Base-by-base conservation (phyloP, 2,797 vertebrate species). In the Manis crassicaudata region DNA sequence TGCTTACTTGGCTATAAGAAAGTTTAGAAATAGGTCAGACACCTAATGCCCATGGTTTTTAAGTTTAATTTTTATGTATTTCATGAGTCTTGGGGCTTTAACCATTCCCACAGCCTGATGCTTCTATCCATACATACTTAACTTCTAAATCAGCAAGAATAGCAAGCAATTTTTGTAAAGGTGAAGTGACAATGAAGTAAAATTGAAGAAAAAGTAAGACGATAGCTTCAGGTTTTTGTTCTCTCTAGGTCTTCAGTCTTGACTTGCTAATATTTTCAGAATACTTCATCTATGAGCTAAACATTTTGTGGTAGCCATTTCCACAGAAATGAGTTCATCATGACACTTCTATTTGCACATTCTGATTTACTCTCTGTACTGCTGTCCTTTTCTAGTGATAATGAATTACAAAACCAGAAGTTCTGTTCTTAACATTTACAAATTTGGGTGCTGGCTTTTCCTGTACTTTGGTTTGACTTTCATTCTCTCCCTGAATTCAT, bases 251-350 rank as follows among this genome's bases (percentile, higher is more conserved):
- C 3, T 85, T 88, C 25, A 72, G 46, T 68, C 56, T 89, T 91
- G 67, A 77, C 14, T 60, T 85, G 35, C 25, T 82, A 68, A 62
- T 72, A 80, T 91, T 92, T 72, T 70, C 73, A 88, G n/a, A 94
- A 43, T 68, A 6, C 86, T 87, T 32, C 4, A 35, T 72, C 32
- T 35, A 27, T 12, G 14, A 88, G 62, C 13, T 68, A 65, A 80
- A 63, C 2, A 21, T 68, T 94, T 18, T 79, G 14, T 35, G 10
- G 13, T 58, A 10, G 17, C 56, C 63, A 18, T 85, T 88, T 79
- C 29, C 21, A 92, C 46, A 96, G 43, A 79, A 92, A 72, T 58
- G 29, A 96, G 77, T 35, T 82, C 35, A 18, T 23, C 21, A 27
- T 21, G 50, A 84, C 17, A 75, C 8, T 68, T 11, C 13, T 27